A percentile compares a stretch with the other conserved stretches of the same genome.
phyloP scores from a whole-genome alignment of 2,797 vertebrate genomes.

The Podarcis lilfordi region DNA sequence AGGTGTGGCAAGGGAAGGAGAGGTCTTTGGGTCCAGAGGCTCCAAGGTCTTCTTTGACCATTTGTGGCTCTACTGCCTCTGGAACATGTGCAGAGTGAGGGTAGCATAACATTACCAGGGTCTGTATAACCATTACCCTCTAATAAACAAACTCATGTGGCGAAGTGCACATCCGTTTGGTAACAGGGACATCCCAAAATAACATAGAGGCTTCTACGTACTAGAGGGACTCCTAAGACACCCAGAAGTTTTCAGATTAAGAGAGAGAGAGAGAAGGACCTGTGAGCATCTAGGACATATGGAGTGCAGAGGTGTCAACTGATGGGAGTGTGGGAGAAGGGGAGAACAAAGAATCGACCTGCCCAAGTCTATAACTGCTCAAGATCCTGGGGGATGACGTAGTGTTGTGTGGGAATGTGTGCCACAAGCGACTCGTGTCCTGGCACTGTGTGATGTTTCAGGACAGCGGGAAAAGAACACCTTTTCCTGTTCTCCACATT shows the following conservation, averaged over 20 bases:
- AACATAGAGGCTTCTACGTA: not conserved
- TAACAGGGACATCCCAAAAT: not conserved
- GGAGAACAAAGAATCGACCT: not conserved
- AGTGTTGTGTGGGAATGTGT: not conserved
- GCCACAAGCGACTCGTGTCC: not conserved
- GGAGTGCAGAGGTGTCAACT: not conserved
- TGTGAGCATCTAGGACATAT: not conserved
- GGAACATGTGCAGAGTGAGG: no score
- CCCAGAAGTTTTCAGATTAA: not conserved
- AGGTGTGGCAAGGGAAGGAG: not conserved
- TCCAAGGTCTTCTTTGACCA: not conserved
- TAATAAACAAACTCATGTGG: not conserved
- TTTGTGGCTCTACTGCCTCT: no score
- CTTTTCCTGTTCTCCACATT: not conserved
- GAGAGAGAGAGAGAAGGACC: no score
- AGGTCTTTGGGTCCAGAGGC: not conserved
- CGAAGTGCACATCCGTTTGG: not conserved
- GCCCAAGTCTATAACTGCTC: not conserved
- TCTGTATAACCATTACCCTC: no score
- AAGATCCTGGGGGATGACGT: not conserved
- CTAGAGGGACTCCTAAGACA: not conserved
- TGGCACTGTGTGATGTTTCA: not conserved
- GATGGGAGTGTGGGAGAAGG: not conserved
- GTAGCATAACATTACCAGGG: not conserved
- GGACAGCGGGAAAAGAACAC: not conserved